phyloP scores from a whole-genome alignment of 2,888 invertebrate species.

The Meghimatium bilineatum region DNA sequence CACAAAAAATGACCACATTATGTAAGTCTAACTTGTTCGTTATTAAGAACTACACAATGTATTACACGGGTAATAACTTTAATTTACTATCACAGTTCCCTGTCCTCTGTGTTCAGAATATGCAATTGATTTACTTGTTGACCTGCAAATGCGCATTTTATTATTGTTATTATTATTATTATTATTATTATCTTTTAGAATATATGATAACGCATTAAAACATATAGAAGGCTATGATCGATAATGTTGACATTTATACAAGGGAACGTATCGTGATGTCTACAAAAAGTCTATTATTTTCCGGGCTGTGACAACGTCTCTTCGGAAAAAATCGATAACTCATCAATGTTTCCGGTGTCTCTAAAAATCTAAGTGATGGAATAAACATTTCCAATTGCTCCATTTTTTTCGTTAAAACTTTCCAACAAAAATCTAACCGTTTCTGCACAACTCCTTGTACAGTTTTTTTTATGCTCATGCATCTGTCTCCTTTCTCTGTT shows the following conservation, averaged over 20 bases:
- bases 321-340: not conserved
- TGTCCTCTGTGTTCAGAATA: too few relatives aligned
- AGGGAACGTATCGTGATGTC: not conserved
- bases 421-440: not conserved
- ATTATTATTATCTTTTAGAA: not conserved
- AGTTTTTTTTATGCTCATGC: not conserved
- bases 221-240: not conserved
- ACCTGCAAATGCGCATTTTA: too few relatives aligned
- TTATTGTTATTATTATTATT: not conserved
- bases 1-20: too few relatives aligned
- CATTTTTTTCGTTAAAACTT: not conserved
- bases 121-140: too few relatives aligned
- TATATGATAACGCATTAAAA: not conserved
- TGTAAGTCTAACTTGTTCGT: too few relatives aligned
- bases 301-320: not conserved
- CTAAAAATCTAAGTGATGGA: slow-evolving; percentile 8
- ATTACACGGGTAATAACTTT: too few relatives aligned
- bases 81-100: too few relatives aligned
- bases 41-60: too few relatives aligned
- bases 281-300: slow-evolving; percentile 9
- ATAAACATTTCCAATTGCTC: slow-evolving; percentile 11
- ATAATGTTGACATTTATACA: slow-evolving; percentile 1
- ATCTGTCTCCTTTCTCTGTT: not conserved
- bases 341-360: not conserved
- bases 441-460: not conserved